Evolutionary conservation across 2,797 vertebrate genomes (phyloP).

Genomic region (Trachops cirrhosus): DNA sequence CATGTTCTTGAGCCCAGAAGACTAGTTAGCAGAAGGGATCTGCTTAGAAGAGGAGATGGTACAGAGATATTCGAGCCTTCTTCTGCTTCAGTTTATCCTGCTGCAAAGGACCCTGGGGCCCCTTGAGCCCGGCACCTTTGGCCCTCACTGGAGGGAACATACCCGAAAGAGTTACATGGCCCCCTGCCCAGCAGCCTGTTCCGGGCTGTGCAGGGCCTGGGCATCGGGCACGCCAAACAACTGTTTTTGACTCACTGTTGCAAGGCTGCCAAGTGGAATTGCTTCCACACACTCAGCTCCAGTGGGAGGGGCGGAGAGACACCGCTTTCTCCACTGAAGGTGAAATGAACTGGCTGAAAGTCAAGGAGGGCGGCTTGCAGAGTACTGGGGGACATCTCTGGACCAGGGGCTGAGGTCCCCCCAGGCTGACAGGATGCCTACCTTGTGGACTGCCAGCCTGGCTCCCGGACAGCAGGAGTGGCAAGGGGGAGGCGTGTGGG

Average conservation of each 20-base stretch:
- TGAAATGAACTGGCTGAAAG: neutral
- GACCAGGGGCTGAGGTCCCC: neutral
- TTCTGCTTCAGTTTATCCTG: slow-evolving; percentile 6
- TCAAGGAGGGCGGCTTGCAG: neutral
- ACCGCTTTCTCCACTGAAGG: neutral
- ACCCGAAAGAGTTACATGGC: slow-evolving; percentile 66
- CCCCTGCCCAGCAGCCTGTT: slow-evolving; percentile 67
- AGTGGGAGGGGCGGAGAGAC: slow-evolving; percentile 68
- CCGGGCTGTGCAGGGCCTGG: slow-evolving; percentile 61
- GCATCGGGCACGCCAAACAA: slow-evolving; percentile 79
- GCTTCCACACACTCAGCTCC: slow-evolving; percentile 75
- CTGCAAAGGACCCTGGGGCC: neutral
- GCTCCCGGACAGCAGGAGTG: neutral
- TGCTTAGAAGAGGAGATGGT: neutral
- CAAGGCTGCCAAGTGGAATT: slow-evolving; percentile 76
- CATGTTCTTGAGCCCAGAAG: neutral
- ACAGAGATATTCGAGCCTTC: rapidly evolving
- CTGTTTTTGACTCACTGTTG: slow-evolving; percentile 76
- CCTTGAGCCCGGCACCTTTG: neutral
- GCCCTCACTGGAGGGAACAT: neutral
- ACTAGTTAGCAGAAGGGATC: neutral
- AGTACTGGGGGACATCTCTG: neutral
- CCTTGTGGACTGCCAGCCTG: neutral
- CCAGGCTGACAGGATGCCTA: neutral
- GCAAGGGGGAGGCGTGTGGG: neutral